Percentiles rank a stretch among this genome's conserved stretches.
Evolutionary conservation across 2,797 vertebrate genomes (phyloP).

Genomic region (Hafferia zeledoni): DNA sequence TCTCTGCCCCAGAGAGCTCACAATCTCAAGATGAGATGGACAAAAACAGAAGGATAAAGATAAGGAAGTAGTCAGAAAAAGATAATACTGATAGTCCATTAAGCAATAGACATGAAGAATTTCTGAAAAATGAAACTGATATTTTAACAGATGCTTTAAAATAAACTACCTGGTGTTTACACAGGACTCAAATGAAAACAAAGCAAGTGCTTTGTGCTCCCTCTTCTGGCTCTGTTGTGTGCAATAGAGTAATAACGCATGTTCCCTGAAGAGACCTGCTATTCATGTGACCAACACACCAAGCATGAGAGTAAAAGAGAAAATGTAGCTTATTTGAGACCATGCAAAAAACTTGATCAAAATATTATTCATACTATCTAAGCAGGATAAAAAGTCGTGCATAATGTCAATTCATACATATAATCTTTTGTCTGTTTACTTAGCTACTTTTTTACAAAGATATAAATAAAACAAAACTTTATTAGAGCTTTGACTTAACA

Average conservation of each 20-base stretch:
- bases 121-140: neutral
- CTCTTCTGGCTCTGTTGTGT: slow-evolving; percentile 56
- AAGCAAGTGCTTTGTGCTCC: slow-evolving; percentile 57
- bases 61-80: slow-evolving; percentile 12
- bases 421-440: neutral
- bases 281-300: neutral
- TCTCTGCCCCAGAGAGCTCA: slow-evolving; percentile 27
- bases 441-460: neutral
- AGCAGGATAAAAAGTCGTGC: neutral
- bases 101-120: neutral
- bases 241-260: neutral
- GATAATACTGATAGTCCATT: neutral
- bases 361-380: neutral
- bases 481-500: neutral
- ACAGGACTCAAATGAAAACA: neutral
- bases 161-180: slow-evolving; percentile 43
- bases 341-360: neutral
- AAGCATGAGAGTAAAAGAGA: neutral
- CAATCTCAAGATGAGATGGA: neutral
- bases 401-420: neutral
- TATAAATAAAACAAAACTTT: neutral
- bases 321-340: neutral
- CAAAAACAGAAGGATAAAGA: slow-evolving; percentile 9
- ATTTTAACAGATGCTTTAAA: slow-evolving; percentile 3
- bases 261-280: neutral